Base-by-base conservation (phyloP, 2,888 invertebrate species). In the Aplocera efformata region DNA sequence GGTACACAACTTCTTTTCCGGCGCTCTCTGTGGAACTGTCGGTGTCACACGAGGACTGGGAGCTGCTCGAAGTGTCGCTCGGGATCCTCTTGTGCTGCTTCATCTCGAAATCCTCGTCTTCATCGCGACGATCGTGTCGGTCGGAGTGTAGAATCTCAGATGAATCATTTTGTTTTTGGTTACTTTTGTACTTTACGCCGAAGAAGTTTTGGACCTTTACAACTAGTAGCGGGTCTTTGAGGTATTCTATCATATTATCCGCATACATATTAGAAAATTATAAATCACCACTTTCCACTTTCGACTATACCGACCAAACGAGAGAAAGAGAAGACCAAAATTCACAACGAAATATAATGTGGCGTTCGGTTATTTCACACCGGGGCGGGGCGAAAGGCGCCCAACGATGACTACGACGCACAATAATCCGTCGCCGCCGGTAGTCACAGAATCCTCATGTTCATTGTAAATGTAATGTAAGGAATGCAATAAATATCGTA, bases 151-250 rank as follows among this genome's bases (percentile, higher is more conserved):
- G 30, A 34, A 79, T 68, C 59, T 73, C 66, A 24, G 63, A 67
- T 37, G 66, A 56, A 51, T 77, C 73, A 43, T 67, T 64, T 48
- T 62, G 59, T 36, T 56, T 60, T 24, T 55, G 59, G 53, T 60
- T 65, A 57, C 60, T 79, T 58, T 79, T 75, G 62, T 90, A 90
- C 52, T 86, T 85, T 13, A 96, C 91, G 42, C 96, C 96, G 73
- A 96, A 96, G 73, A 90, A 93, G 60, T 91, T 88, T 75, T 96
- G 96, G 62, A 96, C 92, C 71, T 91, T 90, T 10, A 94, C 91
- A 11, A 96, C 96, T 55, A 95, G 79, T 47, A 91, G 77, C 5
- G 96, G 94, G 67, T 93, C 92, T 70, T 94, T 93, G 38, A 96
- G 89, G 67, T 92, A 91, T 61, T 93, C 90, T 65, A 95, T 85